Evolutionary conservation across 2,113 vertebrate genomes (phyloP), one percentile per base, ranked within the genome.

Genomic region (Picathartes gymnocephalus): DNA sequence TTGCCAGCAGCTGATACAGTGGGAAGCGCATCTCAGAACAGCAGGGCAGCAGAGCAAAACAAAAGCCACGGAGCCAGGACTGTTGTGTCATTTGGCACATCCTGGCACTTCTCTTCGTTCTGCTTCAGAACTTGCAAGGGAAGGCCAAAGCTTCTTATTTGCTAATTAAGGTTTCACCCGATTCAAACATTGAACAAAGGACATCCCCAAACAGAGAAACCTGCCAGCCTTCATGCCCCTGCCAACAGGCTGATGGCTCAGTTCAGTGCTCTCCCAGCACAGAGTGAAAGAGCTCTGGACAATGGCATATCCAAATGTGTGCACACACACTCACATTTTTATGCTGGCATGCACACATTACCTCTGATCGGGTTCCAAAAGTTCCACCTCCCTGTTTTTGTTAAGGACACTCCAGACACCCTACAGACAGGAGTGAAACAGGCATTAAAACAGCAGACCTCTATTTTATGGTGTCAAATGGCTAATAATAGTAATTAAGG

Each of bases 1-100:
- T 83, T 93, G 92, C 94, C 93, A 90, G 86, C 79, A 88, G 94
- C 76, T 81, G 90, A 80, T 86, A 54, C 58, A 93, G 86, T 28
- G 82, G 79, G 62, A 93, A 94, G 60, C 3, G 0, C 85, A 60
- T 94, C 87, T 77, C 81, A 33, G 39, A 95, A 42, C 95, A 96
- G 95, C 84, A 44, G 92, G 94, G 58, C 62, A 73, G 93, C 22
- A 1, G 21, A 81, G 71, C 33, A 11, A 86, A 95, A 85, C 79
- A 73, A 95, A 92, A 91, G 30, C 47, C 71, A 24, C 0, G 12
- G 74, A 95, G 85, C 62, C 68, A 66, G 71, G 15, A 31, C 47
- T 13, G 2, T 73, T 70, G 19, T 35, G 51, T 90, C 74, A 28
- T 58, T 93, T 92, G 81, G 85, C 91, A 94, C 79, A 77, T 73